A percentile compares a stretch with the other conserved stretches of the same genome.
phyloP scores from a whole-genome alignment of 2,888 invertebrate species.

The Latheticus oryzae region DNA sequence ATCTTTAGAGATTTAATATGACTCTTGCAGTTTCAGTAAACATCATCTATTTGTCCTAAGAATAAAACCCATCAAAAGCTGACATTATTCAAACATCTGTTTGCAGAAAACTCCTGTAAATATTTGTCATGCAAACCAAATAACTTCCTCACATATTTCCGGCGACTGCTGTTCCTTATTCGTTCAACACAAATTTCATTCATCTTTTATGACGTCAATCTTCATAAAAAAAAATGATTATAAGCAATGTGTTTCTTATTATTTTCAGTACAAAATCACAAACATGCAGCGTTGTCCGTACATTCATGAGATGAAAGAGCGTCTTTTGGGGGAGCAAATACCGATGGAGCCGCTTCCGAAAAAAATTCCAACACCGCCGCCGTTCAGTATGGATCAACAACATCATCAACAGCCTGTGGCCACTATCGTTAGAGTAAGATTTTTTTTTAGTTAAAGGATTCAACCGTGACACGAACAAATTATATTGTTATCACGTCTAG shows the following conservation, averaged over 20 bases:
- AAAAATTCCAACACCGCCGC: slow-evolving; percentile 63
- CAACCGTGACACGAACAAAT: slow-evolving; percentile 10
- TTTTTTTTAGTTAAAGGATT: neutral
- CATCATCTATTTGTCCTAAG: too few species aligned
- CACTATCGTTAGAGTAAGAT: slow-evolving; percentile 87
- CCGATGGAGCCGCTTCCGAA: slow-evolving; percentile 72
- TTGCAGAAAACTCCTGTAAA: slow-evolving; percentile 20
- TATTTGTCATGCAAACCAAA: slow-evolving; percentile 34
- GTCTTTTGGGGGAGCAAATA: slow-evolving; percentile 80
- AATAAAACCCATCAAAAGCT: too few species aligned
- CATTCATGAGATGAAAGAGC: slow-evolving; percentile 94
- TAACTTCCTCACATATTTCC: slow-evolving; percentile 31
- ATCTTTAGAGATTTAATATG: too few species aligned
- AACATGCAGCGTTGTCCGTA: slow-evolving; percentile 91
- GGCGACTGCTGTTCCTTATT: slow-evolving; percentile 18
- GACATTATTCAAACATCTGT: slow-evolving; percentile 18
- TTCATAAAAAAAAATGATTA: too few species aligned
- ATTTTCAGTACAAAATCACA: slow-evolving; percentile 66
- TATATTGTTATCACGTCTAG: slow-evolving; percentile 4
- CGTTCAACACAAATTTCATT: too few species aligned
- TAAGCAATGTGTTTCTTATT: too few species aligned
- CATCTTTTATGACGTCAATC: too few species aligned
- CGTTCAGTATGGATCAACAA: slow-evolving; percentile 66
- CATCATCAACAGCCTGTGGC: slow-evolving; percentile 76
- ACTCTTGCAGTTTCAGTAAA: too few species aligned